Percentiles rank a stretch among this genome's conserved stretches.
These are phyloP conservation scores for Lordiphosa fenestrarum DNA, from an alignment of 2,888 invertebrate genomes.

Conservation along the genomic window DNA sequence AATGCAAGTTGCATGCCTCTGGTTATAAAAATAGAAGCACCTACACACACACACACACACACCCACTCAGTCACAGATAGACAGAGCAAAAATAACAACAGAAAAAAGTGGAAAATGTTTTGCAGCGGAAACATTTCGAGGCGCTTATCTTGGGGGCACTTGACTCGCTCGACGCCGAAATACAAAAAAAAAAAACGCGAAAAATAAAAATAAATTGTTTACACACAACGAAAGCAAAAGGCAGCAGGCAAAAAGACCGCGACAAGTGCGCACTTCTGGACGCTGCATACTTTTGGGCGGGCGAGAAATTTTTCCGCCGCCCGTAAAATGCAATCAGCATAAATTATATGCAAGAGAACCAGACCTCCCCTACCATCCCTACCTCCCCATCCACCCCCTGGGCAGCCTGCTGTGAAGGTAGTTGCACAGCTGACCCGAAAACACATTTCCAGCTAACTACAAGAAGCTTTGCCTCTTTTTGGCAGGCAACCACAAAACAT, in stretches of 20 bases:
- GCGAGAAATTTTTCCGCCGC: slow-evolving; percentile 12
- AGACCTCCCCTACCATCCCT: too few relatives aligned
- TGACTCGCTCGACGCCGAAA: slow-evolving; percentile 54
- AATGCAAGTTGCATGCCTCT: slow-evolving; percentile 50
- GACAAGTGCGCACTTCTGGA: slow-evolving; percentile 61
- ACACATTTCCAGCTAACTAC: slow-evolving; percentile 65
- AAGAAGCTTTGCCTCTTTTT: slow-evolving; percentile 37
- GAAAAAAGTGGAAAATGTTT: slow-evolving; percentile 24
- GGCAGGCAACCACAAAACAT: slow-evolving; percentile 63
- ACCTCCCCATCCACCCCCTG: too few relatives aligned
- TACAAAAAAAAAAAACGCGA: slow-evolving; percentile 37
- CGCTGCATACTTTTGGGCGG: slow-evolving; percentile 46
- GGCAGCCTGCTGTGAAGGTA: slow-evolving; percentile 16
- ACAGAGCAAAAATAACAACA: not conserved
- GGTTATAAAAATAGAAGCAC: slow-evolving; percentile 43
- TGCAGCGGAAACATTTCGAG: slow-evolving; percentile 56
- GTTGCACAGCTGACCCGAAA: slow-evolving; percentile 75
- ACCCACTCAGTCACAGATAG: slow-evolving; percentile 1
- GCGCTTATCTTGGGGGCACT: slow-evolving; percentile 67
- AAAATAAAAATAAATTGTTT: slow-evolving; percentile 52
- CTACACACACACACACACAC: slow-evolving; percentile 12
- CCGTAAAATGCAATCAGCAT: slow-evolving; percentile 75
- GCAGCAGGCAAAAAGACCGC: slow-evolving; percentile 37
- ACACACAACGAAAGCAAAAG: slow-evolving; percentile 11
- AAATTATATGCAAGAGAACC: slow-evolving; percentile 61